phyloP scores from a whole-genome alignment of 2,888 invertebrate genomes.

The Gastrophysa polygoni region DNA sequence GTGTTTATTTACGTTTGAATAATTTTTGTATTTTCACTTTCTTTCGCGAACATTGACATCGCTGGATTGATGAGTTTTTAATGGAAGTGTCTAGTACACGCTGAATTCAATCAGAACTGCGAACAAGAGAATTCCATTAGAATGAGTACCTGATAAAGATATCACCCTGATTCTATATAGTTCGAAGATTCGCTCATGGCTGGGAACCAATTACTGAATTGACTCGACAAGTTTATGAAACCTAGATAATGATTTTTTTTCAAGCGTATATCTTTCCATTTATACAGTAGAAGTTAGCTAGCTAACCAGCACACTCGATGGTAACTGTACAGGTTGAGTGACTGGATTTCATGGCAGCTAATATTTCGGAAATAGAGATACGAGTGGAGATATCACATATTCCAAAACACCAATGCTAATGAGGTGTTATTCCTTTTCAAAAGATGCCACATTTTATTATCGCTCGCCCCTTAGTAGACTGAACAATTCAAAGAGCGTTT shows the following conservation, averaged over 20 bases:
- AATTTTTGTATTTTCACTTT: not conserved
- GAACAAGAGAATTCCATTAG: not conserved
- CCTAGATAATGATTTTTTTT: not conserved
- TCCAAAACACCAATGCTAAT: no score
- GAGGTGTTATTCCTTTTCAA: no score
- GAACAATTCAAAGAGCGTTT: no score
- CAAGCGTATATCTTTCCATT: no score
- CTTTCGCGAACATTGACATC: not conserved
- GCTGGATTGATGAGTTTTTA: not conserved
- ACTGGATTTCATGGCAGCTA: no score
- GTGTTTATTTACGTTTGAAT: not conserved
- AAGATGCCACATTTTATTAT: no score
- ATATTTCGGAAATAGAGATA: no score
- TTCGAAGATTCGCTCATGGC: not conserved
- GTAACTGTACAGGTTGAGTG: no score
- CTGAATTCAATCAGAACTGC: not conserved
- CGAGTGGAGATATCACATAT: no score
- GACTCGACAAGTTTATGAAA: not conserved
- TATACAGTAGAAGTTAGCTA: no score
- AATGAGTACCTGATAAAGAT: not conserved
- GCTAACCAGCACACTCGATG: no score
- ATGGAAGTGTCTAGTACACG: not conserved
- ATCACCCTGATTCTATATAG: not conserved
- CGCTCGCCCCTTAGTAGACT: no score
- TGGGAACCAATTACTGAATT: not conserved